Base-by-base conservation (phyloP, 2,797 vertebrate genomes). In the Kryptopterus vitreolus region DNA sequence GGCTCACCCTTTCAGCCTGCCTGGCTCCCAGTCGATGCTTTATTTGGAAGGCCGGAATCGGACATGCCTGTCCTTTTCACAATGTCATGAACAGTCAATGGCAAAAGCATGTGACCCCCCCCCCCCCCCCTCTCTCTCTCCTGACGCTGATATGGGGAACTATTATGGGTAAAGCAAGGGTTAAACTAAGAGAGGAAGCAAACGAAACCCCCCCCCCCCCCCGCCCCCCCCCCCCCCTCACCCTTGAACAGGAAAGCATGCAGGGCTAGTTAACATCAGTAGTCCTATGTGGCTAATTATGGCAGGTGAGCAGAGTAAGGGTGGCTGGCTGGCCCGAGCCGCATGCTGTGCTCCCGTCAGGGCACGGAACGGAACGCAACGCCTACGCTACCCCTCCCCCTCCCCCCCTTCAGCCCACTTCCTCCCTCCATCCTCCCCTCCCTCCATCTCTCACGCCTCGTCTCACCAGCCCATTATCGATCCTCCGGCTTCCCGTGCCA, bases 241-340 rank as follows among this genome's bases (percentile, higher is more conserved):
- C 84, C 77, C 85, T 70, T 62, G 75, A 83, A 82, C 76, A 80
- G 77, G 77, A 83, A 85, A 84, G 85, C 80, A 82, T 79, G 77
- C 81, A 89, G 90, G 88, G 86, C 90, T 92, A 89, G 90, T 92
- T 93, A 93, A 92, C 91, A 91, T 90, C 89, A 86, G 85, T 78
- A 70, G 90, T 91, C 92, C 93, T 92, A 87, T 92, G 91, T 92
- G 93, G 90, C 91, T 94, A 94, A 95, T 95, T 94, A 94, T 90
- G 89, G 82, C 86, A 89, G 89, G 89, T 91, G 91, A 89, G 88
- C 83, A 77, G 85, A 90, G 90, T 78, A 62, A 79, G 48, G 87
- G 89, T 84, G 86, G 88, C 86, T 84, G 78, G 81, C 81, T 82
- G 84, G 86, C 81, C 81, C 82, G 75, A 87, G 88, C 86, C 90